These are phyloP conservation scores for Phrixothrix hirtus DNA, from an alignment of 2,888 invertebrate genomes.

Conservation along the genomic window DNA sequence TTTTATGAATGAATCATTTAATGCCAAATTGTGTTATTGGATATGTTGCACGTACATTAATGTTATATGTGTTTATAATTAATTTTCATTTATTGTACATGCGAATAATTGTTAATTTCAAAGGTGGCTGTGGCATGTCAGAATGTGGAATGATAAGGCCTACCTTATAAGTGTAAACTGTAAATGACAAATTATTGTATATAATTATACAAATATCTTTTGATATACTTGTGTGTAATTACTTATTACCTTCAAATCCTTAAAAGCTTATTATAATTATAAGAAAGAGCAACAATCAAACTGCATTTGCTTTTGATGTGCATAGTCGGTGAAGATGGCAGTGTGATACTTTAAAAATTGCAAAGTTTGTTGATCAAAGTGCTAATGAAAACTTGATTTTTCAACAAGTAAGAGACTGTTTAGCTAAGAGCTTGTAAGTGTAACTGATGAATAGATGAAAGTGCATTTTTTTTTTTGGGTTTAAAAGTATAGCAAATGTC, in stretches of 20 bases:
- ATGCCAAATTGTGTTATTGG: constrained; percentile 30
- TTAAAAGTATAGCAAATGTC: constrained; percentile 25
- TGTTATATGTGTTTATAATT: constrained; percentile 9
- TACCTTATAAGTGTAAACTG: constrained; percentile 30
- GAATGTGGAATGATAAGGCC: constrained; percentile 30
- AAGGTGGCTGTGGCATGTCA: constrained; percentile 23
- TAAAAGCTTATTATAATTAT: too few species aligned
- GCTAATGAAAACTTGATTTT: too few species aligned
- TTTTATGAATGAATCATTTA: constrained; percentile 29
- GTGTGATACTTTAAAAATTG: too few species aligned
- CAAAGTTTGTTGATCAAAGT: too few species aligned
- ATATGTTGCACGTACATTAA: too few species aligned
- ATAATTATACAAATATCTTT: constrained; percentile 36
- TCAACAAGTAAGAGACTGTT: constrained; percentile 2
- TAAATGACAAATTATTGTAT: constrained; percentile 35
- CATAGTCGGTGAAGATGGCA: too few species aligned
- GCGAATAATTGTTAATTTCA: constrained; percentile 20
- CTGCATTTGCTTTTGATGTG: too few species aligned
- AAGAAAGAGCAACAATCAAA: too few species aligned
- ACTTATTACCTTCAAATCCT: constrained; percentile 11
- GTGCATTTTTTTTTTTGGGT: constrained; percentile 3
- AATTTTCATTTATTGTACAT: not conserved
- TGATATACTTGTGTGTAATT: constrained; percentile 29
- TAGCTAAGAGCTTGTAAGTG: too few species aligned
- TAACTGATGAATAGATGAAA: too few species aligned